Evolutionary conservation across 1,140 invertebrate genomes (phyloP).

Genomic region (Chymomyza costata): DNA sequence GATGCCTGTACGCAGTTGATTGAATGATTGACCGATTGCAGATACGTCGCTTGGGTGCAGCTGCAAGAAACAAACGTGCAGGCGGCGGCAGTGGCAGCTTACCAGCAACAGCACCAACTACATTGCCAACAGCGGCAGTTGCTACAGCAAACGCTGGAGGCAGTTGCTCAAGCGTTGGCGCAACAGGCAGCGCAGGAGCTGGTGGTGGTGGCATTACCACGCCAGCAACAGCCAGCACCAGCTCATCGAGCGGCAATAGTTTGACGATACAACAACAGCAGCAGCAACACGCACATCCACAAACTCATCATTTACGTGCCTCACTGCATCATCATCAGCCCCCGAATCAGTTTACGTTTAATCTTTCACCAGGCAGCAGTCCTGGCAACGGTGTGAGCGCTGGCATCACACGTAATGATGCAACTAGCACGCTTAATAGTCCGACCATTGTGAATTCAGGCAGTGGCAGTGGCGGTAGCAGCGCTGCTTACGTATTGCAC

Average conservation of each 20-base stretch:
- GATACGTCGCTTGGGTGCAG: constrained; percentile 71
- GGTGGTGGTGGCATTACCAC: constrained; percentile 43
- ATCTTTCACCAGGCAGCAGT: constrained; percentile 60
- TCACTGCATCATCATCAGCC: constrained; percentile 19
- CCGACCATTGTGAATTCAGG: constrained; percentile 68
- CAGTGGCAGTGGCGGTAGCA: constrained; percentile 54
- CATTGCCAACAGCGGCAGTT: constrained; percentile 7
- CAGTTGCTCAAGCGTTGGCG: background rate
- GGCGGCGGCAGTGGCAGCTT: constrained; percentile 20
- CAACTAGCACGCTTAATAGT: constrained; percentile 51
- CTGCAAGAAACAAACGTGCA: constrained; percentile 62
- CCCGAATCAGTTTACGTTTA: constrained; percentile 45
- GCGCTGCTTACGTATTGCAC: constrained; percentile 53
- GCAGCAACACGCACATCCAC: constrained; percentile 15
- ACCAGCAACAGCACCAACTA: constrained; percentile 2
- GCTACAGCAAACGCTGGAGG: constrained; percentile 22
- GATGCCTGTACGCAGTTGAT: constrained; percentile 33
- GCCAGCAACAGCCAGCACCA: constrained; percentile 60
- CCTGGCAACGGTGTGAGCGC: constrained; percentile 52
- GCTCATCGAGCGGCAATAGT: constrained; percentile 65
- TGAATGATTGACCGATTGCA: constrained; percentile 74
- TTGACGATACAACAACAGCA: constrained; percentile 53
- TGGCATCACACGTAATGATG: constrained; percentile 29
- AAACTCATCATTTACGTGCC: constrained; percentile 9
- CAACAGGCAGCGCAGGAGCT: background rate